Percentiles rank a stretch among this genome's conserved stretches.
These are phyloP conservation scores for Blera fallax DNA, from an alignment of 2,888 invertebrate genomes.

Conservation along the genomic window DNA sequence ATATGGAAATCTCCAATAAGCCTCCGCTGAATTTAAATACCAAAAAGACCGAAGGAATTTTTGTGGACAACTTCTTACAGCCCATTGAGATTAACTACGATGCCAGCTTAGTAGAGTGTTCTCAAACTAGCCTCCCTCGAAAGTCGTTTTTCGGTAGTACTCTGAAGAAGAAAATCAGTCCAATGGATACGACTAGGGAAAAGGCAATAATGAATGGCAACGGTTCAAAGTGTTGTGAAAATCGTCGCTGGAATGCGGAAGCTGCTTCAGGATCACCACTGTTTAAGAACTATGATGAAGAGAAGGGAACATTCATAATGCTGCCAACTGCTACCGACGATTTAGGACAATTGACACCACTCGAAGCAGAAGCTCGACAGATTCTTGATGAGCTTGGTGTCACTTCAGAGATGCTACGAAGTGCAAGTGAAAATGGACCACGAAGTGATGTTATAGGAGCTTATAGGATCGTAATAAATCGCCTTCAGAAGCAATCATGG, in stretches of 20 bases:
- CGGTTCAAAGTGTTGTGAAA: constrained; percentile 48
- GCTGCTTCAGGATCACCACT: constrained; percentile 78
- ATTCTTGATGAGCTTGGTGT: constrained; percentile 85
- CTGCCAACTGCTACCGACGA: constrained; percentile 81
- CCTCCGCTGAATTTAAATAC: constrained; percentile 80
- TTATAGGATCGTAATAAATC: constrained; percentile 87
- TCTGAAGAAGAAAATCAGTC: constrained; percentile 81
- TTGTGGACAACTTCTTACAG: constrained; percentile 80
- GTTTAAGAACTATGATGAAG: constrained; percentile 81
- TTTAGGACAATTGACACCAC: constrained; percentile 78
- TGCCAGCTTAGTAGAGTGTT: constrained; percentile 73
- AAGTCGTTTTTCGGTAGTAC: constrained; percentile 80
- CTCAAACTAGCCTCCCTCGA: constrained; percentile 75
- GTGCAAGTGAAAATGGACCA: constrained; percentile 84
- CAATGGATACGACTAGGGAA: constrained; percentile 79
- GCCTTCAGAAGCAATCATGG: constrained; percentile 82
- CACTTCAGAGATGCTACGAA: constrained; percentile 83
- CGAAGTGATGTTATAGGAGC: constrained; percentile 87
- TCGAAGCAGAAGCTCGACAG: constrained; percentile 83
- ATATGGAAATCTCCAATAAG: constrained; percentile 79
- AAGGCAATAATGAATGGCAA: constrained; percentile 76
- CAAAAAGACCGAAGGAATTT: constrained; percentile 80
- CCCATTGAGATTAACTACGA: constrained; percentile 79
- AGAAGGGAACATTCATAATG: constrained; percentile 82
- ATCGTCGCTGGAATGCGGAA: constrained; percentile 77